Evolutionary conservation across 1,140 invertebrate genomes (phyloP).

Genomic region (Diachasmimorpha longicaudata): DNA sequence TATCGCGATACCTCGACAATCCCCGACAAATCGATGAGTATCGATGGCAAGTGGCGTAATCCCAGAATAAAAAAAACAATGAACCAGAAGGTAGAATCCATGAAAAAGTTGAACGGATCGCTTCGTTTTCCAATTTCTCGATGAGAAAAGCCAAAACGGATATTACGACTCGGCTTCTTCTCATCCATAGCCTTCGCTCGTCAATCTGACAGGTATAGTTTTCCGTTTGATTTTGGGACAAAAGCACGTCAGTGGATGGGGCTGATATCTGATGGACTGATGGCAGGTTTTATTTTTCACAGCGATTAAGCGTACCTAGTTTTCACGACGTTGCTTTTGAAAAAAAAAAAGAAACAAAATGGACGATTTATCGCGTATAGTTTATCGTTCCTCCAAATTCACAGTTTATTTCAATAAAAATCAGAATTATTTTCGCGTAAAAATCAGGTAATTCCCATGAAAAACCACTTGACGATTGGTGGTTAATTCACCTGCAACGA

Average conservation of each 20-base stretch:
- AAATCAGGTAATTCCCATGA: too few relatives aligned
- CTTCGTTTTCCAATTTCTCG: constrained; percentile 28
- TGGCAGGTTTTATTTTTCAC: too few relatives aligned
- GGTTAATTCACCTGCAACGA: too few relatives aligned
- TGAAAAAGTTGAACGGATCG: constrained; percentile 13
- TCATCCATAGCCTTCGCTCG: background rate
- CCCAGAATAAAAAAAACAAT: background rate
- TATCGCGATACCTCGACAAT: background rate
- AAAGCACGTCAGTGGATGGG: background rate
- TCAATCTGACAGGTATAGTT: constrained; percentile 42
- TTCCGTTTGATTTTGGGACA: constrained; percentile 34
- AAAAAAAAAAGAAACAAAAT: too few relatives aligned
- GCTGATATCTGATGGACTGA: too few relatives aligned
- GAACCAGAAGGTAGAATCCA: background rate
- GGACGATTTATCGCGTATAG: too few relatives aligned
- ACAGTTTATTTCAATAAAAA: too few relatives aligned
- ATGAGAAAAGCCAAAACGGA: constrained; percentile 6
- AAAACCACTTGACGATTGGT: too few relatives aligned
- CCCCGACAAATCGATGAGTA: constrained; percentile 3
- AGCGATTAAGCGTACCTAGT: too few relatives aligned
- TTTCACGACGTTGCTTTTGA: too few relatives aligned
- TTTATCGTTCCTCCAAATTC: too few relatives aligned
- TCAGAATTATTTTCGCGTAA: too few relatives aligned
- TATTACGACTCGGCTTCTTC: constrained; percentile 2
- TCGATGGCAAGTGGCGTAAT: constrained; percentile 11